Conservation (phyloP, 1,140 invertebrate species). For the Babylonia areolata region DNA sequence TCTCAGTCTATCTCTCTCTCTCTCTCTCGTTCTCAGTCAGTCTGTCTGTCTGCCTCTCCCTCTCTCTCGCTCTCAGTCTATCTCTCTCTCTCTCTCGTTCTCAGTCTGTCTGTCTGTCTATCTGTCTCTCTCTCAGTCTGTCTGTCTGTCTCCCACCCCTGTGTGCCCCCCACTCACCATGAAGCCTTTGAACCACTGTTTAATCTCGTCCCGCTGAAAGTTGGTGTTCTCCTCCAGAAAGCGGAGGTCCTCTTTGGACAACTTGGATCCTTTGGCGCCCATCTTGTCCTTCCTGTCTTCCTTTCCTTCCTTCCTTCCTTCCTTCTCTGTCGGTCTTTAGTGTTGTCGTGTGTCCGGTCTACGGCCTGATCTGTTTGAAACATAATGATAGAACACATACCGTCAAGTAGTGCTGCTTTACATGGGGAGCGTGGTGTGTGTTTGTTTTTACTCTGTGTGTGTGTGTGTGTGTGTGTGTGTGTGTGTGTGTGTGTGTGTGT, state of each 20-base stretch:
- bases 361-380: no score
- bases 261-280: constrained; percentile 67
- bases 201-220: constrained; percentile 75
- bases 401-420: background rate
- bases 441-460: no score
- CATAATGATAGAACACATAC: background rate
- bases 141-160: background rate
- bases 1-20: no score
- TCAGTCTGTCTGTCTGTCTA: background rate
- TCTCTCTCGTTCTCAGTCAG: no score
- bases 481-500: no score
- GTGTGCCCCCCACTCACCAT: constrained; percentile 67
- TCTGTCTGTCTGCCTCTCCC: background rate
- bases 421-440: background rate
- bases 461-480: no score
- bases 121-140: background rate
- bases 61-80: background rate
- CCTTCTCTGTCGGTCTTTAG: no score
- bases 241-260: constrained; percentile 73
- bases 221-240: constrained; percentile 75
- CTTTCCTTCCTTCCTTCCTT: no score
- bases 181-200: constrained; percentile 76
- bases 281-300: constrained; percentile 45
- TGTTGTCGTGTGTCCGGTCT: background rate
- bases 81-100: background rate